Base-by-base conservation (phyloP, 2,888 invertebrate species). In the Empis livida region DNA sequence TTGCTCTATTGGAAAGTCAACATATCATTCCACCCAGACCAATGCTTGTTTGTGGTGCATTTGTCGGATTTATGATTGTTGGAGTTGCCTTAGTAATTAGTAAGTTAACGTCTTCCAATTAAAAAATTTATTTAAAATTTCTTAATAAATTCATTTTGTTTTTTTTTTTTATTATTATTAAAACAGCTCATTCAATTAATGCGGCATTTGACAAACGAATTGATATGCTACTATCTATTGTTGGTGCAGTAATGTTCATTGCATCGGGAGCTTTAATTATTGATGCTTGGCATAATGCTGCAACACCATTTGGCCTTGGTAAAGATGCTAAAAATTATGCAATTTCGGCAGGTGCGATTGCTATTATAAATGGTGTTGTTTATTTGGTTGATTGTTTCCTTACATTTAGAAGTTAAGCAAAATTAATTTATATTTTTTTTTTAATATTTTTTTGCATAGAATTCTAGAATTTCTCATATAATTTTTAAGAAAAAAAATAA, bases 41-140 rank as follows among this genome's bases (percentile, higher is more conserved):
- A 43, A 62, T 63, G 62, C 49, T 63, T 31, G 59, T 62, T 13
- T 61, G 62, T 49, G 63, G 63, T 43, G 60, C 63, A 1, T 50
- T 64, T 3, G 54, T 56, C 16, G 63, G 63, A 23, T 64, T 63
- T 32, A 47, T 60, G 15, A 62, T 63, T 44, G 60, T 63, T 40
- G 60, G 61, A 49, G 53, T 54, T 40, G 47, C 57, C 8, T 39
- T 63, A n/a, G 47, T 56, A 41, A 55, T 61, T 54, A 63, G 63
- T 63, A 63, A 63, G 51, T 16, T n/a, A n/a, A n/a, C n/a, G n/a
- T n/a, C n/a, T 45, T 2, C 16, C 20, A 15, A 11, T 20, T 15
- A 42, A 13, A 14, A 2, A 8, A 14, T 2, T 15, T 30, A 37
- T 42, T 23, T 14, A 39, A 30, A 31, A 15, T 42, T 5, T 4